phyloP scores from a whole-genome alignment of 2,797 vertebrate species.

The Mus spretus region DNA sequence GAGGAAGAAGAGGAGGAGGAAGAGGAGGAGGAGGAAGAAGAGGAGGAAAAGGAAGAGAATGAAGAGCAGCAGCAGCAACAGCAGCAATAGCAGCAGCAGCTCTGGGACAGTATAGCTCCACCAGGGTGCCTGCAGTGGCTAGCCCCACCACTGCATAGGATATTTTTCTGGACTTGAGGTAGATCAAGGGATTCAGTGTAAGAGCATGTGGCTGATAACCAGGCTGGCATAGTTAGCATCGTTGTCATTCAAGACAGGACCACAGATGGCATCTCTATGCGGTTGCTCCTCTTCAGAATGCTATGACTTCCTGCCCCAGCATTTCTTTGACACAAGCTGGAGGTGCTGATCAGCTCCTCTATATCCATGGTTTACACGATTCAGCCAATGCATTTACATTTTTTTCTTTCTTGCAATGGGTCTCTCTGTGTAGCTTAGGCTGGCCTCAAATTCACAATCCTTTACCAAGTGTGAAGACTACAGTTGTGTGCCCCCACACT shows the following conservation, averaged over 20 bases:
- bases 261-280: neutral
- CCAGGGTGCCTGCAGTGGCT: neutral
- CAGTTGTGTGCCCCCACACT: neutral
- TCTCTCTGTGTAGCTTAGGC: neutral
- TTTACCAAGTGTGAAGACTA: neutral
- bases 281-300: neutral
- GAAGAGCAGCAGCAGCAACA: too few relatives aligned
- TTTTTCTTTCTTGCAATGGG: neutral
- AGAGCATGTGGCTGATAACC: neutral
- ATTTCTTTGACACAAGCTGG: neutral
- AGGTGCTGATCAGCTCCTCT: neutral
- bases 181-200: conserved; percentile 2
- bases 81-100: neutral
- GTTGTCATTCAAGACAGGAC: neutral
- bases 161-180: neutral
- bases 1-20: too few relatives aligned
- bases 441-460: neutral
- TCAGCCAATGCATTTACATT: neutral
- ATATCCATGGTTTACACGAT: neutral
- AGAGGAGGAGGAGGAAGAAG: too few relatives aligned
- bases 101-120: neutral
- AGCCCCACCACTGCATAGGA: neutral
- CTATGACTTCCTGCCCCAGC: neutral
- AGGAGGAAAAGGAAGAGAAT: too few relatives aligned
- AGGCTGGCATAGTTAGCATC: neutral